Base-by-base conservation (phyloP, 1,140 invertebrate species). In the Brachionus rotundiformis region DNA sequence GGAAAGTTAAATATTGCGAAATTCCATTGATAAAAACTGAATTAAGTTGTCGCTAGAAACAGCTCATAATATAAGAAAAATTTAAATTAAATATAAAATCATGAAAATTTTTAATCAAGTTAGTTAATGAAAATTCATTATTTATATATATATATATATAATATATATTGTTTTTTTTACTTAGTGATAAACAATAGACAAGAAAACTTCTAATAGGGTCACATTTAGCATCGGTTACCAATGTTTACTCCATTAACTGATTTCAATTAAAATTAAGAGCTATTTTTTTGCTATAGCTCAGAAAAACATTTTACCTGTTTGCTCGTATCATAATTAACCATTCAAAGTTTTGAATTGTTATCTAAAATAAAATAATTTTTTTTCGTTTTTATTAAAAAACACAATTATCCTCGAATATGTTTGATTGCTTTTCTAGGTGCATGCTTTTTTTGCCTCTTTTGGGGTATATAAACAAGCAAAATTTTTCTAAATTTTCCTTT, bases 251-350 rank as follows among this genome's bases (percentile, higher is more conserved):
- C 47, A 54, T 54, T 54, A 54, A 54, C 47, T 54, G 47, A 54
- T 54, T 54, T 54, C 47, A 54, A 54, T 54, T 54, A 54, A 54
- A 54, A 54, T 54, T 54, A 54, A 54, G 47, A 54, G 47, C 47
- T 54, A 54, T 54, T 54, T 54, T 54, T 54, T 19, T 13, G 47
- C 19, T n/a, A 54, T 54, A 54, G 19, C 47, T 54, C 47, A 54
- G 13, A 54, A 54, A 54, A 54, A 54, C 47, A 54, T 54, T 54
- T 54, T 54, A 54, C 47, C 47, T 54, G 47, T 54, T 54, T 54
- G 47, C 19, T 54, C 47, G 23, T 54, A 54, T 54, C 47, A 54
- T 54, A 54, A 54, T 54, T 54, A 54, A 54, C 47, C 47, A 54
- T 54, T 54, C 47, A 54, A 54, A 54, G 47, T 54, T 54, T 54